Evolutionary conservation across 2,888 invertebrate genomes (phyloP), one percentile per base, ranked within the genome.

Genomic region (Allacma fusca): DNA sequence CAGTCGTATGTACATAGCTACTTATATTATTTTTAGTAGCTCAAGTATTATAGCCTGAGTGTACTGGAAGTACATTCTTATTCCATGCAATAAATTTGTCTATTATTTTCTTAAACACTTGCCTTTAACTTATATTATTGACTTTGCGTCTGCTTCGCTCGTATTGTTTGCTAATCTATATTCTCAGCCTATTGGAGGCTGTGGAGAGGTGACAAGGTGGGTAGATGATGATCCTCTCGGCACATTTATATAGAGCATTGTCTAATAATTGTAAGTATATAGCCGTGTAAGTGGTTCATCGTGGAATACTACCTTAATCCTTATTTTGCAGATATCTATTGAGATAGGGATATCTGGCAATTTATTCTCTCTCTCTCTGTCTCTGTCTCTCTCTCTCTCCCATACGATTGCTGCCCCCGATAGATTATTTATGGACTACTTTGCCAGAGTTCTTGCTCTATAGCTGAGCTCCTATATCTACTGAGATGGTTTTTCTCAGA

Each of bases 51-150:
- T 50, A n/a, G 50, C 1, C 5, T 50, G 50, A 19, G 50, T n/a
- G n/a, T 2, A n/a, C n/a, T n/a, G 5, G n/a, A 62, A 24, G 23
- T 62, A 62, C 62, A 62, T 62, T 62, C 62, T 62, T 62, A 62
- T 24, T 23, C 24, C 9, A 13, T 40, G 68, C 40, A 21, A 68
- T 68, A 68, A 68, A 68, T 68, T 68, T 68, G 62, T 68, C 28
- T 68, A 68, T 68, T 68, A 68, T 68, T 68, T 68, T 68, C 68
- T 68, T 68, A 68, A 68, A 68, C 68, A 68, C 68, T 68, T 68
- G 68, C 68, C 40, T 68, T 68, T 40, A 68, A 68, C 68, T 68
- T 68, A 67, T 28, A 68, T 68, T 68, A 68, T 68, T 68, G 68
- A 68, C 68, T 68, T 68, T 68, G 21, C 68, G 40, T 68, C 68